phyloP scores from a whole-genome alignment of 2,888 invertebrate species.

The Chrysomela aeneicollis region DNA sequence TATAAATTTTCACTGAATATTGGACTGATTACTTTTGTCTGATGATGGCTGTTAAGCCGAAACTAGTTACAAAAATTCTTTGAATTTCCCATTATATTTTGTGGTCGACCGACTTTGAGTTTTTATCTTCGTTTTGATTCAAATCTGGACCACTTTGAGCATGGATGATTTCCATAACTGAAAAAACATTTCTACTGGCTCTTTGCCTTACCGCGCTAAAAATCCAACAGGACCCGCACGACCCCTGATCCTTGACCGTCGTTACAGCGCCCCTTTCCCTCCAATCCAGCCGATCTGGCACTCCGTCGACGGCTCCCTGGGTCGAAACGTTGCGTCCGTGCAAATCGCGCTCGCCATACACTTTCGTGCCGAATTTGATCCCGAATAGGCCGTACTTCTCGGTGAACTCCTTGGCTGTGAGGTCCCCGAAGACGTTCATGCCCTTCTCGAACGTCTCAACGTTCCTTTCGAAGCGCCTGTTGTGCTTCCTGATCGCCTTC shows the following conservation, averaged over 20 bases:
- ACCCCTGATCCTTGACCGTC: constrained; percentile 32
- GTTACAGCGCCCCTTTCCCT: constrained; percentile 31
- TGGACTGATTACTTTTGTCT: too few relatives aligned
- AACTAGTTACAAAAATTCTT: too few relatives aligned
- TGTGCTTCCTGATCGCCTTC: constrained; percentile 30
- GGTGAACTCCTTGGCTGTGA: constrained; percentile 27
- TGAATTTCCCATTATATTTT: too few relatives aligned
- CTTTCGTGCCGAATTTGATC: not conserved
- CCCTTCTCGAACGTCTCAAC: constrained; percentile 26
- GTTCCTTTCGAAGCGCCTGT: constrained; percentile 20
- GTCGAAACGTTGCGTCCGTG: not conserved
- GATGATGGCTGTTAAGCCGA: too few relatives aligned
- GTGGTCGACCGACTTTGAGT: too few relatives aligned
- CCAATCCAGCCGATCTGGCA: constrained; percentile 28
- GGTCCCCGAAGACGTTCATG: constrained; percentile 30
- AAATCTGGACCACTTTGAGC: too few relatives aligned
- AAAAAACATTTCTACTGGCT: too few relatives aligned
- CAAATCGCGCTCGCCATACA: not conserved
- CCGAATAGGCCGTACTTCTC: constrained; percentile 22
- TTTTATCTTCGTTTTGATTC: too few relatives aligned
- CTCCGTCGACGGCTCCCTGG: not conserved
- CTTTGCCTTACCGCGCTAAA: constrained; percentile 31
- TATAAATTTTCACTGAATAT: too few relatives aligned
- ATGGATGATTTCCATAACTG: not conserved
- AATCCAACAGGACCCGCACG: constrained; percentile 37